These are phyloP conservation scores for Nannoperca obscura DNA, from an alignment of 2,797 vertebrate genomes.

Conservation along the genomic window DNA sequence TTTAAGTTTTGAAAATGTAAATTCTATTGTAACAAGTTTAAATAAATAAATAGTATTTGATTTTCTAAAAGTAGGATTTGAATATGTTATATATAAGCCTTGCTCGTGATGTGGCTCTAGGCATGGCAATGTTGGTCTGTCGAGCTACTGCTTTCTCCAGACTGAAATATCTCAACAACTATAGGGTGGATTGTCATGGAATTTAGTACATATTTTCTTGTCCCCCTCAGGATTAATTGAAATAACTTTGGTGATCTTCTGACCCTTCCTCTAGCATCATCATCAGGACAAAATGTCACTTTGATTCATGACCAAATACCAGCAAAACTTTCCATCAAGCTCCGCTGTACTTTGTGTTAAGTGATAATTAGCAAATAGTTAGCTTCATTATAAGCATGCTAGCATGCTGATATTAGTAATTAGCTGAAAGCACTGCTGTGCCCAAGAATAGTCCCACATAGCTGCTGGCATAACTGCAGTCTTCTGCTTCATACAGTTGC, in stretches of 20 bases:
- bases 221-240: neutral
- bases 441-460: no score
- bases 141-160: neutral
- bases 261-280: neutral
- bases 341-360: neutral
- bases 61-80: neutral
- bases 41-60: neutral
- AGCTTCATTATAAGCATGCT: no score
- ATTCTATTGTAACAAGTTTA: neutral
- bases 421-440: no score
- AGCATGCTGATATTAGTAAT: no score
- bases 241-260: neutral
- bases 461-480: no score
- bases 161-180: constrained; percentile 1
- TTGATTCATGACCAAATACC: neutral
- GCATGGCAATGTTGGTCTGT: no score
- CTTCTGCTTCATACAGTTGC: neutral
- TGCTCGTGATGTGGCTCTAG: no score
- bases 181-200: neutral
- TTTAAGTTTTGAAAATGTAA: neutral
- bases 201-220: neutral
- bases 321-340: neutral
- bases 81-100: neutral
- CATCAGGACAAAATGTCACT: neutral
- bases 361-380: neutral